These are phyloP conservation scores for Sesia bembeciformis DNA, from an alignment of 2,888 invertebrate genomes.

Conservation along the genomic window DNA sequence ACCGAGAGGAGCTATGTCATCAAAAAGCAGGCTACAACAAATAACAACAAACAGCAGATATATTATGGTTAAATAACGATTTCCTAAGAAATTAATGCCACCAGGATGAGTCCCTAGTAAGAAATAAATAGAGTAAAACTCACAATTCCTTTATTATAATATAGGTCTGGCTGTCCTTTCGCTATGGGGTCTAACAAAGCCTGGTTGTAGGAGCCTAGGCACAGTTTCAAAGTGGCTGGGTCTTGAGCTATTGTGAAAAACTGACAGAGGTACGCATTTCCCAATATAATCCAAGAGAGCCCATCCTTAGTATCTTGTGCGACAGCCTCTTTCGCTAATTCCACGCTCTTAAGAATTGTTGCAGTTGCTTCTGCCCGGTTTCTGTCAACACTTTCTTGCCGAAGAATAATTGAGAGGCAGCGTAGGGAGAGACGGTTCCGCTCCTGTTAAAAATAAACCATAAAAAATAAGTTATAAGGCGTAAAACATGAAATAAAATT, in stretches of 20 bases:
- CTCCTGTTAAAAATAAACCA: slow-evolving; percentile 56
- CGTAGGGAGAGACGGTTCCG: slow-evolving; percentile 84
- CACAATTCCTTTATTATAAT: slow-evolving; percentile 89
- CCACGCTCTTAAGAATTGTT: slow-evolving; percentile 81
- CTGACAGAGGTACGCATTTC: slow-evolving; percentile 87
- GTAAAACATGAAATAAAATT: too few species aligned
- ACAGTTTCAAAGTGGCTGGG: slow-evolving; percentile 79
- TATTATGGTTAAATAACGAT: too few species aligned
- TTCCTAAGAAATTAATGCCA: too few species aligned
- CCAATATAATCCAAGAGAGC: slow-evolving; percentile 87
- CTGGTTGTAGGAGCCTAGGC: slow-evolving; percentile 86
- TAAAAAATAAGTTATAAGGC: too few species aligned
- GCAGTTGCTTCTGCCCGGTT: slow-evolving; percentile 69
- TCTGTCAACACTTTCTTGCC: slow-evolving; percentile 73
- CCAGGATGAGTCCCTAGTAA: too few species aligned
- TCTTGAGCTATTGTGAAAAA: slow-evolving; percentile 85
- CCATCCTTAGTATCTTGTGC: slow-evolving; percentile 85
- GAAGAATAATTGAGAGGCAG: slow-evolving; percentile 85
- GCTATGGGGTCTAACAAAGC: slow-evolving; percentile 83
- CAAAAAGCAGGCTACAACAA: too few species aligned
- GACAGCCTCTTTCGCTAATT: slow-evolving; percentile 87
- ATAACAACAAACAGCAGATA: too few species aligned
- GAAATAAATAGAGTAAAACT: slow-evolving; percentile 36
- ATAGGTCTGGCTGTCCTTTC: slow-evolving; percentile 83
- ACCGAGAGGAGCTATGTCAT: too few species aligned